Evolutionary conservation across 2,888 invertebrate species (phyloP), one percentile per base, ranked within the genome.

Genomic region (Synanthedon myopaeformis): DNA sequence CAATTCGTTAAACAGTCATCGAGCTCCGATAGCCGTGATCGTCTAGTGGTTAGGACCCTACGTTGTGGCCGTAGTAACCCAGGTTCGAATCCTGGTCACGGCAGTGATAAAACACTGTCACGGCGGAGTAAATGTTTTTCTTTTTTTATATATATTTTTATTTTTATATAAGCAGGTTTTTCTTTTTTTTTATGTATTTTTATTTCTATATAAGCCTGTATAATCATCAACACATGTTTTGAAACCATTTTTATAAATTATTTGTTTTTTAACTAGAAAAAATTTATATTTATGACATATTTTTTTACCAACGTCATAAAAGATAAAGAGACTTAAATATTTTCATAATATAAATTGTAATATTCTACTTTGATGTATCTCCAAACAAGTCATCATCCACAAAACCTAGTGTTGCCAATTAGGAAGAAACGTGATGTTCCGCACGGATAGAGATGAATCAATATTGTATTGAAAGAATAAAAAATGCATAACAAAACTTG

Each of bases 41-140:
- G 89, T 89, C 86, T 89, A 89, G 89, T 89, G 88, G 88, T 89
- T 88, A 89, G 88, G 85, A 89, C 88, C 80, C 86, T 85, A 87
- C 89, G 89, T 89, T 89, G 89, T 89, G 89, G 89, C 89, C 89
- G 89, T 86, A 87, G 86, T 89, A 89, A 89, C 89, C 89, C 89
- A 89, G 90, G 89, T 90, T 90, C 89, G 89, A 89, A 89, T 91
- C 90, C 90, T 90, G 90, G 90, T 90, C 90, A 90, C 90, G 90
- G 90, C 90, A 91, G 82, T 82, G 79, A 35, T 35, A 11, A 35
- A 49, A 55, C 65, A 69, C 70, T 74, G 66, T 70, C 65, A 23
- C 61, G 65, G 71, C 56, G 68, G 67, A 65, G 66, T 51, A 1
- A 23, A 5, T 28, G 41, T 54, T 55, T 59, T 63, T 65, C 6